Evolutionary conservation across 2,797 vertebrate species (phyloP), one percentile per base, ranked within the genome.

Genomic region (Gastrophryne carolinensis): DNA sequence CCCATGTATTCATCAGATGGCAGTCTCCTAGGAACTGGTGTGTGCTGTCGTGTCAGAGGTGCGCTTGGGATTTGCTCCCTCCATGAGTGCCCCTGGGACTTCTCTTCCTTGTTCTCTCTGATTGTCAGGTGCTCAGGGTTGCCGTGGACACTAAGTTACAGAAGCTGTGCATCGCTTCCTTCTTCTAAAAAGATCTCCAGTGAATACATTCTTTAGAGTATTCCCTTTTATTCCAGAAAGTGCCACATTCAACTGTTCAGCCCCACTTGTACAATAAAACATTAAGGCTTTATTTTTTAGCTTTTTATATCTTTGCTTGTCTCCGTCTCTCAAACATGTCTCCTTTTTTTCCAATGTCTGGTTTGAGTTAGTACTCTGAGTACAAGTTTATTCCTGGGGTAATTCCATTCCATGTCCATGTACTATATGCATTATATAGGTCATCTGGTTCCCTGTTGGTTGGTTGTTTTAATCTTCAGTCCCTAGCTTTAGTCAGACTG

Each of bases 191-290:
- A 71, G 64, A 4, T 15, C 35, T 78, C 34, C 78, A 32, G 11
- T 80, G 76, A 72, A 7, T 32, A 37, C 17, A 64, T 78, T 39
- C 19, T 53, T 44, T 71, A 34, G 0, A 2, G 11, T 67, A 24
- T 80, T 80, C 3, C 0, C 0, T 80, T 71, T 79, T 44, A 54
- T 52, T 80, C 53, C 63, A 29, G 15, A 23, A 66, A 57, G 44
- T 29, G 29, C 39, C 21, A 69, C 15, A 11, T 74, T 80, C 54
- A 5, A 81, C 68, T n/a, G 62, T 57, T n/a, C 83, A 78, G 8
- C 74, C 49, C 49, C 74, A 80, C 62, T 47, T 15, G 53, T 73
- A 62, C 41, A 71, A 79, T 79, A 63, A 76, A 81, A 76, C 79
- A 24, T 75, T 27, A 32, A 30, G 23, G 21, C 50, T 35, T 53